Evolutionary conservation across 2,888 invertebrate genomes (phyloP), one percentile per base, ranked within the genome.

Genomic region (Molorchus minor): DNA sequence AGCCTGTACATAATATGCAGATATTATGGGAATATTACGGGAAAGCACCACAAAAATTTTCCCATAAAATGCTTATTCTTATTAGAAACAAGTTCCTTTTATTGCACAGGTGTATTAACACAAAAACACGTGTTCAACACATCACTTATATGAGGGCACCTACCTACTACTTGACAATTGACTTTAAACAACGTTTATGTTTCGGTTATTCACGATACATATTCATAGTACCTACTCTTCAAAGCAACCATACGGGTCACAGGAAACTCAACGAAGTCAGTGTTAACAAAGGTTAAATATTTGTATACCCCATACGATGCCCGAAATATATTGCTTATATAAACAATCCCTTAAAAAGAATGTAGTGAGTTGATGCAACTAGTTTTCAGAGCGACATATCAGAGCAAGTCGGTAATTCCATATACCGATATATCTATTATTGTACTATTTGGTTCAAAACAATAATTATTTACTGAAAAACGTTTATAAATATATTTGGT

Each of bases 211-310:
- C 25, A n/a, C 47, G 19, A 61, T 58, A 19, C 53, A 56, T 58
- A 62, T 62, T 58, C 58, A 58, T 58, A 25, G 44, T 17, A 40
- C 44, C 41, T 25, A 8, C 35, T 19, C 21, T 44, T 15, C 47
- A 41, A 12, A 35, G 7, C 47, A 15, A 2, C 35, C 8, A 47
- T 74, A 72, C 70, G 71, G 72, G 75, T 72, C 71, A 72, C 75
- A 75, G 75, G 75, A 76, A 75, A 74, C 71, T 65, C 67, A 66
- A 69, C 66, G 68, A 10, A 65, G 64, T 67, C 69, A 69, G 72
- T 72, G 72, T 74, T 73, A 74, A 74, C 71, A 70, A 72, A 73
- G 71, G 72, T 74, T 74, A 73, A 74, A 73, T 74, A 74, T 73
- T 75, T 74, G 72, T n/a, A n/a, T 69, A 63, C 62, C 62, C 49